Base-by-base conservation (phyloP, 2,113 vertebrate species). In the Dolichotis patagonum region DNA sequence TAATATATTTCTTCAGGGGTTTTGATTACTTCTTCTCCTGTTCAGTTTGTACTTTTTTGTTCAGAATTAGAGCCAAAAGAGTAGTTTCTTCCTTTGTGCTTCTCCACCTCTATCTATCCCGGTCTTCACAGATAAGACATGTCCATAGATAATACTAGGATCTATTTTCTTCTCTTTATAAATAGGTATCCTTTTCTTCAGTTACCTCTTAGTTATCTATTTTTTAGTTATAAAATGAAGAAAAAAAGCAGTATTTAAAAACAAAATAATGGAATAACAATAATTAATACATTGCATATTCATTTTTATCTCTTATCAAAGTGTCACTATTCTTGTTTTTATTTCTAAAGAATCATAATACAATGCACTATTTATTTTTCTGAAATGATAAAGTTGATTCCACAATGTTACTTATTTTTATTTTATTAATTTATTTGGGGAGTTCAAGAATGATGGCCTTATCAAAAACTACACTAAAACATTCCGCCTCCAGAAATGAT, bases 391-490 rank as follows among this genome's bases (percentile, higher is more conserved):
- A 94, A 56, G 83, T 75, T 82, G 24, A 60, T 60, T 77, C 20
- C 14, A 83, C 32, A 49, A 73, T 81, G 9, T 94, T 81, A 90
- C 49, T 65, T 56, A 81, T n/a, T 88, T 81, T 71, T 90, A 65
- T 56, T 78, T 91, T 83, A 32, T 75, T 96, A 26, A 85, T 58
- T 65, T 94, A 82, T 60, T 82, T 87, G 32, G n/a, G 7, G 10
- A 52, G 30, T 10, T 8, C 10, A 78, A 54, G 24, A 77, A 69
- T 83, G 75, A 91, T 41, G 28, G 19, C n/a, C 26, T 83, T 6
- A 2, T 43, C 46, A 65, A 82, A 75, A 52, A 52, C 82, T 88
- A 77, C n/a, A 73, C 19, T 24, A 30, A 87, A 88, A 92, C 30
- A 43, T 54, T 3, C 12, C 38, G 87, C 5, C 20, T 91, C 11